These are phyloP conservation scores for Patagioenas fasciata DNA, from an alignment of 2,113 vertebrate genomes.

Conservation along the genomic window DNA sequence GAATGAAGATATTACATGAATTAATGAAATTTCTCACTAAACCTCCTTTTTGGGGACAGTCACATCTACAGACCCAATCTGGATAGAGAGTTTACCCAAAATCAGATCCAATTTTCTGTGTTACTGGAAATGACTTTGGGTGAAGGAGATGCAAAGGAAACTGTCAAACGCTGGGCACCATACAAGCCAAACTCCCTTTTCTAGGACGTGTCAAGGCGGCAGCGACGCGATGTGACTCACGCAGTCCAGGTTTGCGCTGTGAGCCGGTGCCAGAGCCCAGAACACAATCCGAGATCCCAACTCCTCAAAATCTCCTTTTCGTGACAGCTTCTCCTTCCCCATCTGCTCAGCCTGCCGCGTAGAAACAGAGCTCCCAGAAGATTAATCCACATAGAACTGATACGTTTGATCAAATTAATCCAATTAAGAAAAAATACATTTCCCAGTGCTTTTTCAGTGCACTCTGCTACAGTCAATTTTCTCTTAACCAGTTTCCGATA, in stretches of 20 bases:
- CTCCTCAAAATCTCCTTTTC: not conserved
- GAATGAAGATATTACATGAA: not conserved
- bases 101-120: not conserved
- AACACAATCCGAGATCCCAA: constrained; percentile 14
- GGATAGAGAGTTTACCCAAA: not conserved
- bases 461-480: not conserved
- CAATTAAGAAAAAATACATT: not conserved
- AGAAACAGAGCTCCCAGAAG: not conserved
- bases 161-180: not conserved
- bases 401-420: not conserved
- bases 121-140: not conserved
- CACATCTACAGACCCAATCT: not conserved
- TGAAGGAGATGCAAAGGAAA: not conserved
- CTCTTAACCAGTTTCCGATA: not conserved
- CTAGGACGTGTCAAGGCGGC: constrained; percentile 15
- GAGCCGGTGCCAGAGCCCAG: constrained; percentile 8
- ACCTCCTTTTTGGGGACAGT: not conserved
- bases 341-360: not conserved
- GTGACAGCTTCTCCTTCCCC: constrained; percentile 3
- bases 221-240: constrained; percentile 8
- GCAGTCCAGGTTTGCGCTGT: not conserved
- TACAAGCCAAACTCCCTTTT: not conserved
- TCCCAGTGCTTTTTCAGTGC: not conserved
- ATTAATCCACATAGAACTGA: not conserved
- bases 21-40: not conserved